Evolutionary conservation across 2,113 vertebrate genomes (phyloP).

Genomic region (Marmota monax): DNA sequence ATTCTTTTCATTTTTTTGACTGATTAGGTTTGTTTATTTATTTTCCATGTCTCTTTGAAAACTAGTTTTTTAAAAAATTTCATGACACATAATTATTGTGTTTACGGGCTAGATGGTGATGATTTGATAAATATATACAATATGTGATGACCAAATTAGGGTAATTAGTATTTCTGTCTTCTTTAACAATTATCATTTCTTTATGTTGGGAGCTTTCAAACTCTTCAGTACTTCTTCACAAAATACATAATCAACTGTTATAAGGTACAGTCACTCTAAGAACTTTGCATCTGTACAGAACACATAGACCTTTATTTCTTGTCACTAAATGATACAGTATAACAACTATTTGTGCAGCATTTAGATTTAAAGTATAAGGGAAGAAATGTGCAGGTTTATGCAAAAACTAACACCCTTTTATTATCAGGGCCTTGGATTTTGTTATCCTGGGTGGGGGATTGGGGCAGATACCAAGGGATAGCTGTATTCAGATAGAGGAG

Average conservation of each 20-base stretch:
- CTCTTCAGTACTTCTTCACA: neutral
- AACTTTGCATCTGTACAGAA: neutral
- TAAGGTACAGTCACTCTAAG: neutral
- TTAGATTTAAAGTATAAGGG: neutral
- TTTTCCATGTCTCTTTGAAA: neutral
- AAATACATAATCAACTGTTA: neutral
- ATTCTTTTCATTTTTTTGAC: neutral
- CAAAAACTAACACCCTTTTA: neutral
- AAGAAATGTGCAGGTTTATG: neutral
- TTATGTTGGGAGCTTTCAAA: neutral
- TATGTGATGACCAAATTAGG: neutral
- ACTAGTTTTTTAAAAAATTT: neutral
- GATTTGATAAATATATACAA: neutral
- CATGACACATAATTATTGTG: neutral
- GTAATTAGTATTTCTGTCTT: neutral
- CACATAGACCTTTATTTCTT: neutral
- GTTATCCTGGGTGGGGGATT: neutral
- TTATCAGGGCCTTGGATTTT: neutral
- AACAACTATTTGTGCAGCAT: neutral
- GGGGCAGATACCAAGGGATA: no score
- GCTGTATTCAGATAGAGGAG: neutral
- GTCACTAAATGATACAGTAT: neutral
- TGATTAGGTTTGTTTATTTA: slow-evolving; percentile 15
- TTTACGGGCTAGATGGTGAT: neutral
- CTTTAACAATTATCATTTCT: neutral